Evolutionary conservation across 2,888 invertebrate genomes (phyloP).

Genomic region (Aethes cnicana): DNA sequence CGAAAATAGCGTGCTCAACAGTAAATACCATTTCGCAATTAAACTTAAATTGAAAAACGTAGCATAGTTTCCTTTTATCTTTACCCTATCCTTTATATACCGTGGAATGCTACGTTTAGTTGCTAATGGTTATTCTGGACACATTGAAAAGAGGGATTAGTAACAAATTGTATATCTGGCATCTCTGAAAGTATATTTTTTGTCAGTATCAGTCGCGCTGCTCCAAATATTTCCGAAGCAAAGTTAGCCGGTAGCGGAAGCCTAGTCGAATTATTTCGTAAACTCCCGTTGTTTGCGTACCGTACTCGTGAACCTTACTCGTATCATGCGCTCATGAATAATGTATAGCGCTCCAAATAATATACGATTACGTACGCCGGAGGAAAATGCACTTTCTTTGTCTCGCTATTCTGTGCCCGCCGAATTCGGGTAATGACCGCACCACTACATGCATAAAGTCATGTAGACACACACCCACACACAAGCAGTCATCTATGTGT

Average conservation of each 20-base stretch:
- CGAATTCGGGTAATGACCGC: slow-evolving; percentile 59
- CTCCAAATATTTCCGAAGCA: not conserved
- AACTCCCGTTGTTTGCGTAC: slow-evolving; percentile 39
- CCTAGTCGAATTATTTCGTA: slow-evolving; percentile 5
- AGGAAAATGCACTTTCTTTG: slow-evolving; percentile 80
- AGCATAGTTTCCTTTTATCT: no score
- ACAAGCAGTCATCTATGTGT: not conserved
- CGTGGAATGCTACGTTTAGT: no score
- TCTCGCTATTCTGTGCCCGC: slow-evolving; percentile 44
- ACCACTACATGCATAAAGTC: slow-evolving; percentile 24
- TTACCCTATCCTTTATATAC: no score
- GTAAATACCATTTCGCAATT: no score
- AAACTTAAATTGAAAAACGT: no score
- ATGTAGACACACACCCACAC: not conserved
- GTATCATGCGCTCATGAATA: slow-evolving; percentile 77
- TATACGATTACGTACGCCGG: slow-evolving; percentile 42
- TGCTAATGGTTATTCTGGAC: no score
- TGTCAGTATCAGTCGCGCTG: no score
- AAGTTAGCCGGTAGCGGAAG: slow-evolving; percentile 1
- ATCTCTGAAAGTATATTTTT: no score
- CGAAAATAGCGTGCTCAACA: not conserved
- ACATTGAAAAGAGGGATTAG: no score
- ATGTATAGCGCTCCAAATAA: slow-evolving; percentile 52
- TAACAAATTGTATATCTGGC: no score
- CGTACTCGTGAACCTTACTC: slow-evolving; percentile 68